Percentiles rank a stretch among this genome's conserved stretches.
Evolutionary conservation across 2,888 invertebrate species (phyloP).

Genomic region (Archips xylosteana): DNA sequence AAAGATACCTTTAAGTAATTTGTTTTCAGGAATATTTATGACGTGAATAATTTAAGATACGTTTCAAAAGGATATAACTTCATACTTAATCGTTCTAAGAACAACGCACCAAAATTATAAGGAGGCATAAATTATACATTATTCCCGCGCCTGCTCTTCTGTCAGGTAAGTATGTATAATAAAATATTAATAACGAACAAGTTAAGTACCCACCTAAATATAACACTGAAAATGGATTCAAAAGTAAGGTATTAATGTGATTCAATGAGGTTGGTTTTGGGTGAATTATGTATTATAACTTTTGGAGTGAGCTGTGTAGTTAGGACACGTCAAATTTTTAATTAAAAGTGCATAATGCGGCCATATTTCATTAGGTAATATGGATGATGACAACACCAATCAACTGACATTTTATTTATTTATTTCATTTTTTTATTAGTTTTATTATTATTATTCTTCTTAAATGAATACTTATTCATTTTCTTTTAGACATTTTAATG

Average conservation of each 20-base stretch:
- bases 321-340: too few species aligned
- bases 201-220: neutral
- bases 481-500: too few species aligned
- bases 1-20: slow-evolving; percentile 22
- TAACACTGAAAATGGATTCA: neutral
- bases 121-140: slow-evolving; percentile 51
- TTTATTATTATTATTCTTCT: too few species aligned
- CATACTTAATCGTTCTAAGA: slow-evolving; percentile 27
- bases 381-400: too few species aligned
- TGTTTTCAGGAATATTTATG: slow-evolving; percentile 27
- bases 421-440: too few species aligned
- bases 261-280: too few species aligned
- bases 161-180: slow-evolving; percentile 44
- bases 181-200: slow-evolving; percentile 12
- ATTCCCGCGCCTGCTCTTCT: slow-evolving; percentile 43
- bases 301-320: too few species aligned
- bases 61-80: slow-evolving; percentile 38
- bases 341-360: too few species aligned
- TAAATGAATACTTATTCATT: too few species aligned
- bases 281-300: too few species aligned
- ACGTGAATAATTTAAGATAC: slow-evolving; percentile 32
- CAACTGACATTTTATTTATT: too few species aligned
- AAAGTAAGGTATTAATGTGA: neutral
- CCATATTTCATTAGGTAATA: too few species aligned
- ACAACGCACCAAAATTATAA: slow-evolving; percentile 34